Conservation (phyloP, 2,113 vertebrate species). For the Sprattus sprattus region DNA sequence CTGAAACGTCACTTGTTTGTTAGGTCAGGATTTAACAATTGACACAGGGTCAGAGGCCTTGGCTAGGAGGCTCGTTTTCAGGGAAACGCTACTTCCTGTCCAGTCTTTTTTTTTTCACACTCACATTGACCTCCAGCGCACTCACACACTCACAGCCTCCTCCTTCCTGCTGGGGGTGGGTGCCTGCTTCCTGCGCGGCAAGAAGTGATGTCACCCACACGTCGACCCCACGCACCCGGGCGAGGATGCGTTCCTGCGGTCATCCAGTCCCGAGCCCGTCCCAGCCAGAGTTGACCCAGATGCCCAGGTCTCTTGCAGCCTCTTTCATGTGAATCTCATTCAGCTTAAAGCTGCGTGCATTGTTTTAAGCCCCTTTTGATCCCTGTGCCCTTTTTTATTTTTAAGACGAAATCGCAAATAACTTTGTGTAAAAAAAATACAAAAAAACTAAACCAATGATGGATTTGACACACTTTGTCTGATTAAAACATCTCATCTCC, state of each 20-base stretch:
- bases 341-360: background rate
- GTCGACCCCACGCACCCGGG: constrained; percentile 60
- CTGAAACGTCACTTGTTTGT: constrained; percentile 47
- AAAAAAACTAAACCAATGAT: constrained; percentile 28
- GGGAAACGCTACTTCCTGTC: constrained; percentile 54
- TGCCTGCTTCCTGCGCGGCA: constrained; percentile 67
- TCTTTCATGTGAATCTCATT: background rate
- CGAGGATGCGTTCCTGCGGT: constrained; percentile 62
- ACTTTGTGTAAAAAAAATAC: background rate
- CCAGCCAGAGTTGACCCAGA: constrained; percentile 21
- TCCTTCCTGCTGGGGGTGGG: constrained; percentile 30
- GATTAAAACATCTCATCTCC: background rate
- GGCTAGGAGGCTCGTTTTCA: constrained; percentile 39
- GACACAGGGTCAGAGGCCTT: constrained; percentile 41
- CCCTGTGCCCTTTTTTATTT: background rate
- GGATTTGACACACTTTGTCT: constrained; percentile 43
- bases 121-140: constrained; percentile 12
- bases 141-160: constrained; percentile 22
- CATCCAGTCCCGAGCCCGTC: constrained; percentile 38
- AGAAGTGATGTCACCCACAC: constrained; percentile 59
- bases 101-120: constrained; percentile 31
- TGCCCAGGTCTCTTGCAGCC: background rate
- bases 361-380: constrained; percentile 1
- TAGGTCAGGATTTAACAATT: constrained; percentile 46
- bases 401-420: background rate